Evolutionary conservation across 2,888 invertebrate genomes (phyloP), one percentile per base, ranked within the genome.

Genomic region (Pseudeuparius sepicola): DNA sequence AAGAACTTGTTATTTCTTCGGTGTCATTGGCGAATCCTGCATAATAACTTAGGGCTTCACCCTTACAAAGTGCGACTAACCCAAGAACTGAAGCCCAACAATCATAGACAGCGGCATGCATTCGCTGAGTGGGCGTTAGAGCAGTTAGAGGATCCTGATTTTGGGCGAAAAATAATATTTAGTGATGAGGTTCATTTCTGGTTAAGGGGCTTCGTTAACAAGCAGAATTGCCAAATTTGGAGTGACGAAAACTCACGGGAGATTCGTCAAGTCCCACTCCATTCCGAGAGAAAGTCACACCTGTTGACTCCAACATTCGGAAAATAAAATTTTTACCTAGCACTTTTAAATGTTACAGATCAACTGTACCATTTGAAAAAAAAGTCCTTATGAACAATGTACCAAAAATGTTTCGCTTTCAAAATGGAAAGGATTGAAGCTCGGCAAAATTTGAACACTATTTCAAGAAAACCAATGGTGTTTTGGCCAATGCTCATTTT

Each of bases 51-150:
- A 42, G 33, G 37, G 37, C 43, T 53, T 15, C 46, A 47, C 36
- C 20, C 40, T 38, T 42, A 42, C 25, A 41, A 41, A 36, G 16
- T 43, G 24, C 32, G 39, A 31, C 42, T 53, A 20, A 47, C 46
- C 9, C 46, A 52, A 42, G 40, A 49, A 45, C 40, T 50, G 37
- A 50, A 49, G 40, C 45, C 43, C 23, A 44, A 11, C 34, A 47
- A 53, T 39, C 42, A 50, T 36, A 32, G 17, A 44, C 42, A 47
- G 37, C 45, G 42, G 26, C 32, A 37, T 20, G 24, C 39, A 36
- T 40, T 36, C 34, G 38, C 23, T 31, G 38, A 49, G 33, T 50
- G 46, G 46, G 39, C 42, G 27, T 27, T 44, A 17, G 39, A 41
- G 24, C 36, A 43, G 31, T 24, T 39, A 35, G 39, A 35, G 37